Percentiles rank a stretch among this genome's conserved stretches.
These are phyloP conservation scores for Caenorhabditis tropicalis DNA, from an alignment of 1,140 invertebrate genomes.

Conservation along the genomic window DNA sequence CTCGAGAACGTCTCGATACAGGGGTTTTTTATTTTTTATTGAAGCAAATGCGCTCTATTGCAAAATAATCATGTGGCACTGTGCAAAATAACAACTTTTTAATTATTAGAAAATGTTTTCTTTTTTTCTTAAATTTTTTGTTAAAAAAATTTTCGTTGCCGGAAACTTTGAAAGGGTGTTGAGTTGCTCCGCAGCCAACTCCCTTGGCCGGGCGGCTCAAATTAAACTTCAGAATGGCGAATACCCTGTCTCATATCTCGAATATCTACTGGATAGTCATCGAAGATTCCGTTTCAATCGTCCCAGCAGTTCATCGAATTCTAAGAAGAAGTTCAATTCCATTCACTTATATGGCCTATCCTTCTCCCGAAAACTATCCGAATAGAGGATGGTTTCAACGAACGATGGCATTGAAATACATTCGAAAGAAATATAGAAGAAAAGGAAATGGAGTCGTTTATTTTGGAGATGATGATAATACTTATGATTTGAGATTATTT, in stretches of 20 bases:
- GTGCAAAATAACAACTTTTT: too few species aligned
- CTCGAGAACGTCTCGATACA: neutral
- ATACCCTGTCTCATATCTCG: slow-evolving; percentile 84
- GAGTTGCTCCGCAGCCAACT: too few species aligned
- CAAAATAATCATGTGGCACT: too few species aligned
- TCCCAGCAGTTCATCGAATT: slow-evolving; percentile 81
- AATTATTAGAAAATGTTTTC: too few species aligned
- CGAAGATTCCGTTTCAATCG: slow-evolving; percentile 84
- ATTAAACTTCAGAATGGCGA: slow-evolving; percentile 78
- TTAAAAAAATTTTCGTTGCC: too few species aligned
- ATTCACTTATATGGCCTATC: slow-evolving; percentile 81
- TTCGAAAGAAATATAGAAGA: neutral
- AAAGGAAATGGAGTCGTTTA: slow-evolving; percentile 81
- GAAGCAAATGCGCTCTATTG: too few species aligned
- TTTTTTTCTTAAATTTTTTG: too few species aligned
- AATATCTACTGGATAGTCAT: slow-evolving; percentile 94
- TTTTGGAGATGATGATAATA: slow-evolving; percentile 97
- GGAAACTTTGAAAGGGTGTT: too few species aligned
- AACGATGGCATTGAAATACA: neutral
- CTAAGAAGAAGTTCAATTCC: slow-evolving; percentile 78
- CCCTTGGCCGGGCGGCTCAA: too few species aligned
- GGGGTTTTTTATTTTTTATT: too few species aligned
- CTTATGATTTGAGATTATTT: slow-evolving; percentile 86
- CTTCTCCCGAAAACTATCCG: slow-evolving; percentile 19
- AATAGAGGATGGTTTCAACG: slow-evolving; percentile 27